A percentile compares a stretch with the other conserved stretches of the same genome.
phyloP scores from a whole-genome alignment of 2,888 invertebrate genomes.

The Coenonympha glycerion region DNA sequence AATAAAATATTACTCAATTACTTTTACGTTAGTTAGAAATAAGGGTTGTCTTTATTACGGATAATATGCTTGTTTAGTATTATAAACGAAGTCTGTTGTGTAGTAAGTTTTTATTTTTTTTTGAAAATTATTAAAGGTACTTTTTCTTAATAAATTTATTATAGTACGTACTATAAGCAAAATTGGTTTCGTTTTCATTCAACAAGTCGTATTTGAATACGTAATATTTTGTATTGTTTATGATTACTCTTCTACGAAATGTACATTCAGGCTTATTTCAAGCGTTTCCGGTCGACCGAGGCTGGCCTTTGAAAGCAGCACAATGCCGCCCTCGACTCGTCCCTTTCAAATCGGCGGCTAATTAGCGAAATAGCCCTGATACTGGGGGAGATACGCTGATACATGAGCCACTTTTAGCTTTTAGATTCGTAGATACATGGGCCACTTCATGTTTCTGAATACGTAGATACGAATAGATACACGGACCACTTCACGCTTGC shows the following conservation, averaged over 20 bases:
- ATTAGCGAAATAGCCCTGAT: conserved; percentile 40
- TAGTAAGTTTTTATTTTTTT: too few relatives aligned
- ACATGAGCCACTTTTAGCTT: too few relatives aligned
- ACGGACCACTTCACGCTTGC: neutral
- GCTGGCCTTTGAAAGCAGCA: conserved; percentile 47
- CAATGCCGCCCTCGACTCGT: conserved; percentile 47
- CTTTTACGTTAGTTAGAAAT: too few relatives aligned
- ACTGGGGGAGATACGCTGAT: conserved; percentile 17
- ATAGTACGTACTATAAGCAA: too few relatives aligned
- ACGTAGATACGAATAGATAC: neutral
- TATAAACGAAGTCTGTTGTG: too few relatives aligned
- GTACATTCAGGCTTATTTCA: conserved; percentile 1
- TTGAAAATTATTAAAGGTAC: too few relatives aligned
- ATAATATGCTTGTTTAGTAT: too few relatives aligned
- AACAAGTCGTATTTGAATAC: too few relatives aligned
- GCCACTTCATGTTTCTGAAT: neutral
- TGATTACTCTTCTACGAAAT: neutral
- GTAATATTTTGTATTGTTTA: neutral
- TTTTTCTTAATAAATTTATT: too few relatives aligned
- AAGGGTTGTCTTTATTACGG: too few relatives aligned
- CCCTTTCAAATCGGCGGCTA: conserved; percentile 57
- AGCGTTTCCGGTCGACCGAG: neutral
- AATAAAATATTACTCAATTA: too few relatives aligned
- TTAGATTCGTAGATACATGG: neutral
- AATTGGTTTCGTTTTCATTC: too few relatives aligned